phyloP scores from a whole-genome alignment of 2,113 vertebrate genomes.

The Brachypodius melanocephalos region DNA sequence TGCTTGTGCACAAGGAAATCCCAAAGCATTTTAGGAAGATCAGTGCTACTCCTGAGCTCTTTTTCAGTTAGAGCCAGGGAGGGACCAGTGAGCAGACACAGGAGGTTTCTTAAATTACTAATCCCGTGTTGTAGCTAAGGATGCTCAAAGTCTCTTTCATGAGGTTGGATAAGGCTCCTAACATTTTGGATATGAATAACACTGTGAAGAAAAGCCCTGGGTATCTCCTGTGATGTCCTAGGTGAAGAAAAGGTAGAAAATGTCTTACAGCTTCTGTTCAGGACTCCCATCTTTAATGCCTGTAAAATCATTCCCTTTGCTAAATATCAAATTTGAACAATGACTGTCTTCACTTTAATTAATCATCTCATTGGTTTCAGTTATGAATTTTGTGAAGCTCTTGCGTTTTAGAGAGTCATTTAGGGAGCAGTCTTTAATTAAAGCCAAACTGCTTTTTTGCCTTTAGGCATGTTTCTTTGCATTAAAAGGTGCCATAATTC shows the following conservation, averaged over 20 bases:
- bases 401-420: constrained; percentile 11
- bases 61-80: not conserved
- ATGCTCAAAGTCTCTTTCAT: not conserved
- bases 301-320: not conserved
- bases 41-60: not conserved
- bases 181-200: not conserved
- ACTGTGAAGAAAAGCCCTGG: not conserved
- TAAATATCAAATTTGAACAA: not conserved
- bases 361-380: not conserved
- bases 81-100: not conserved
- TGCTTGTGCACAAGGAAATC: not conserved
- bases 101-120: not conserved
- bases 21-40: not conserved
- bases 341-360: not conserved
- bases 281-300: not conserved
- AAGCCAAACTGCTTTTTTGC: constrained; percentile 8
- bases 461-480: not conserved
- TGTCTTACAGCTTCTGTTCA: not conserved
- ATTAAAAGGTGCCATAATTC: not conserved
- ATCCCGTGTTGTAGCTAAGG: not conserved
- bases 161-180: not conserved
- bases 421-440: constrained; percentile 45
- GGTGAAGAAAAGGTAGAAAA: not conserved
- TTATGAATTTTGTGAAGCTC: constrained; percentile 27
- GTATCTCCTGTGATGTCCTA: not conserved